A percentile compares a stretch with the other conserved stretches of the same genome.
These are phyloP conservation scores for Brachyhypopomus gauderio DNA, from an alignment of 2,113 vertebrate genomes.

Conservation along the genomic window DNA sequence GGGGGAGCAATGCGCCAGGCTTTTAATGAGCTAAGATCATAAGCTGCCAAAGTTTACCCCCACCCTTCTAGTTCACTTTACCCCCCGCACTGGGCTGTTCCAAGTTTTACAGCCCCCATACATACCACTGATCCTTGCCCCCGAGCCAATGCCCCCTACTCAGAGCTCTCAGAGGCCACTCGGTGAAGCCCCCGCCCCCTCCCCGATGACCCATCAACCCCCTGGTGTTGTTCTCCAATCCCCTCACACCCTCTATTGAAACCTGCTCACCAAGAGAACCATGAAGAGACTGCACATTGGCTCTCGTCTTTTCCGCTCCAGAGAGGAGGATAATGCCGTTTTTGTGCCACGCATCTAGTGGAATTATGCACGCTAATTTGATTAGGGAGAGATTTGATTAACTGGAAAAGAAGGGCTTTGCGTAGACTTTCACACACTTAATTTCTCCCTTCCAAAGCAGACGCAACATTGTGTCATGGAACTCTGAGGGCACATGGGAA, in stretches of 20 bases:
- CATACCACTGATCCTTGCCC: constrained; percentile 12
- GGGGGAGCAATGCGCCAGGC: constrained; percentile 87
- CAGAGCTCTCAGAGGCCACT: constrained; percentile 57
- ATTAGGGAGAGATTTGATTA: constrained; percentile 99
- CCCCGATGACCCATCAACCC: constrained; percentile 58
- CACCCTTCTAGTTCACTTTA: constrained; percentile 90
- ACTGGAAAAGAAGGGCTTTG: constrained; percentile 99
- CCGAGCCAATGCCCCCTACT: constrained; percentile 12
- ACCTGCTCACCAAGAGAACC: constrained; percentile 88
- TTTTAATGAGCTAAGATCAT: constrained; percentile 99
- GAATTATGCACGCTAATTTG: constrained; percentile 99
- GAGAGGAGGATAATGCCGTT: constrained; percentile 97
- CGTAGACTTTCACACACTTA: constrained; percentile 99
- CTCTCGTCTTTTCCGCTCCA: constrained; percentile 94
- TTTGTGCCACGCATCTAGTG: constrained; percentile 98
- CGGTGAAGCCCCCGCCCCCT: constrained; percentile 79
- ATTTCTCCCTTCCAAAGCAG: constrained; percentile 99
- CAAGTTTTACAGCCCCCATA: constrained; percentile 32
- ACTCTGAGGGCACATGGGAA: constrained; percentile 99
- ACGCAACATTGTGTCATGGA: constrained; percentile 99
- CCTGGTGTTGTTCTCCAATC: constrained; percentile 47
- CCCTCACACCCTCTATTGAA: constrained; percentile 80
- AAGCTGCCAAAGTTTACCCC: constrained; percentile 97
- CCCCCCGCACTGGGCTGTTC: constrained; percentile 66
- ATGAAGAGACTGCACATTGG: constrained; percentile 87